Conservation (phyloP, 2,797 vertebrate genomes). For the Saxicola maurus region DNA sequence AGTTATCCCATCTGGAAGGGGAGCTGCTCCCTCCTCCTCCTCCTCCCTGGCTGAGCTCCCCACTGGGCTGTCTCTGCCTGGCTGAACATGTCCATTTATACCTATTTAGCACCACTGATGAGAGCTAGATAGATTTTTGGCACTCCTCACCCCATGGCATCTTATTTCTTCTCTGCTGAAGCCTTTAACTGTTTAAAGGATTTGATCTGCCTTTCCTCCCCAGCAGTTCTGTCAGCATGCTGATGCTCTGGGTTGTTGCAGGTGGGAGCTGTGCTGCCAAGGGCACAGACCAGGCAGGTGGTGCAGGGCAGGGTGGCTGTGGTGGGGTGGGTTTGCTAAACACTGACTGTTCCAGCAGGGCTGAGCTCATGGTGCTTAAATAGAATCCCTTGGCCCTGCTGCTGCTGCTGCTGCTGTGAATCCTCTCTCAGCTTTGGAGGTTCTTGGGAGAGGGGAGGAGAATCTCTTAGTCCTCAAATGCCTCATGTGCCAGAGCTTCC, state of each 20-base stretch:
- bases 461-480: neutral
- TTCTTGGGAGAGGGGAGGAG: neutral
- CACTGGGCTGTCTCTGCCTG: neutral
- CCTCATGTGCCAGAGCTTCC: neutral
- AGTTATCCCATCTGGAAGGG: slow-evolving; percentile 40
- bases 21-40: neutral
- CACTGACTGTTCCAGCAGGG: accelerated
- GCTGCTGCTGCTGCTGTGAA: neutral
- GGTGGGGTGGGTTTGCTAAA: neutral
- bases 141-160: neutral
- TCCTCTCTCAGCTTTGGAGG: neutral
- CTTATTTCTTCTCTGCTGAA: neutral
- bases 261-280: neutral
- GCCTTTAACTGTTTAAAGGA: neutral
- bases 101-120: neutral
- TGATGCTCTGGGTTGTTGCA: neutral
- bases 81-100: slow-evolving; percentile 14
- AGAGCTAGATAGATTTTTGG: slow-evolving; percentile 8
- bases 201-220: neutral
- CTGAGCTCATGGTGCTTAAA: neutral
- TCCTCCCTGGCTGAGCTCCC: neutral
- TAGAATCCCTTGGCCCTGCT: neutral
- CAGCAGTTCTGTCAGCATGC: neutral
- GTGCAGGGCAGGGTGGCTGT: neutral
- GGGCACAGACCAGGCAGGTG: neutral